Evolutionary conservation across 2,888 invertebrate genomes (phyloP).

Genomic region (Rhogogaster chlorosoma): DNA sequence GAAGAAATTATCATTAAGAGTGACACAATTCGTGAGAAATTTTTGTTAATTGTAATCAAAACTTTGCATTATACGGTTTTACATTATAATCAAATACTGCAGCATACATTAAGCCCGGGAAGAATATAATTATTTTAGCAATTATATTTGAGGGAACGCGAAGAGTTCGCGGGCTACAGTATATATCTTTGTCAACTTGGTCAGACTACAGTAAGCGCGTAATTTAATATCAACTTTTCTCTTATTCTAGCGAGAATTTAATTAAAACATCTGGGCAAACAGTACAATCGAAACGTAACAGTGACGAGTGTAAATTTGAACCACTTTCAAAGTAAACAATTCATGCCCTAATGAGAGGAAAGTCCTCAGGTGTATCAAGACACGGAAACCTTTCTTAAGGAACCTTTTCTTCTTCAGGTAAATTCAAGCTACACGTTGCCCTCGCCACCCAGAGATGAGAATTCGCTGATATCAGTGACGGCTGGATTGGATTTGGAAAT

Average conservation of each 20-base stretch:
- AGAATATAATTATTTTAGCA: conserved; percentile 31
- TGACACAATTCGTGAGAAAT: neutral
- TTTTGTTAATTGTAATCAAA: conserved; percentile 28
- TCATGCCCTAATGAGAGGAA: neutral
- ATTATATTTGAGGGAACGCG: conserved; percentile 26
- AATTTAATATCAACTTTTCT: conserved; percentile 30
- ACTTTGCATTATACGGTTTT: conserved; percentile 32
- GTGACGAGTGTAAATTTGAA: conserved; percentile 3
- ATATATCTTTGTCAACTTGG: conserved; percentile 19
- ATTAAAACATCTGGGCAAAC: conserved; percentile 13
- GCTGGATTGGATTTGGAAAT: conserved; percentile 84
- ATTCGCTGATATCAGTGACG: conserved; percentile 62
- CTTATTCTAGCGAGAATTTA: conserved; percentile 6
- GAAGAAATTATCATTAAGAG: neutral
- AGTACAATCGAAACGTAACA: conserved; percentile 15
- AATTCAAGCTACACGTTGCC: conserved; percentile 70
- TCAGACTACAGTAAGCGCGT: conserved; percentile 17
- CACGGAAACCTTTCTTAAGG: neutral
- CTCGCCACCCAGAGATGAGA: conserved; percentile 57
- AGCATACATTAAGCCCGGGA: neutral
- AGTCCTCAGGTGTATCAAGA: neutral
- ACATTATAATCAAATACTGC: conserved; percentile 34
- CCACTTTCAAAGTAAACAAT: neutral
- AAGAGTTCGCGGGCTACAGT: neutral
- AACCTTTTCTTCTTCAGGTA: conserved; percentile 65